Evolutionary conservation across 2,113 vertebrate genomes (phyloP).

Genomic region (Strix aluco): DNA sequence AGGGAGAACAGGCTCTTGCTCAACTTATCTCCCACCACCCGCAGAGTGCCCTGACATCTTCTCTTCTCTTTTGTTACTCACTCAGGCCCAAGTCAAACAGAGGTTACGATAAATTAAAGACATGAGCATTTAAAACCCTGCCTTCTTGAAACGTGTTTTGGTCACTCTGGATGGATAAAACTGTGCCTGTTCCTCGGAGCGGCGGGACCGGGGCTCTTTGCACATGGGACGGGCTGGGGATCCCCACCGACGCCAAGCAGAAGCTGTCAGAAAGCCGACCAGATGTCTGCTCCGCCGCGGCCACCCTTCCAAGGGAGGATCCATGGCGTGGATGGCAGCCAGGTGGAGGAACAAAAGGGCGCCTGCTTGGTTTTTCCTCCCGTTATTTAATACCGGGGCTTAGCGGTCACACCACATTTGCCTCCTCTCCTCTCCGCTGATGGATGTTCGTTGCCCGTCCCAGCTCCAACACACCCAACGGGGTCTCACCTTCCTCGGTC

Average conservation of each 20-base stretch:
- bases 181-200: rapidly evolving
- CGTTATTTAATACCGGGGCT: neutral
- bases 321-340: neutral
- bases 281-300: neutral
- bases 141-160: neutral
- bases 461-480: neutral
- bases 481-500: neutral
- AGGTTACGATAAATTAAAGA: neutral
- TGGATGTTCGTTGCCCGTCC: neutral
- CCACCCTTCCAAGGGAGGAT: conserved; percentile 28
- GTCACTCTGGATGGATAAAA: neutral
- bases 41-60: neutral
- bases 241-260: neutral
- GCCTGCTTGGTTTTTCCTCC: neutral
- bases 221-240: neutral
- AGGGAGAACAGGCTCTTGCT: neutral
- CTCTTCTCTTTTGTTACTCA: neutral
- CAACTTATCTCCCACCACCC: neutral
- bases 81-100: neutral
- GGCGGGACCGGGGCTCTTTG: neutral
- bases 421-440: neutral
- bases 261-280: neutral
- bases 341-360: conserved; percentile 51
- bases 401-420: neutral
- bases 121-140: neutral